Base-by-base conservation (phyloP, 2,888 invertebrate genomes). In the Mesochorus sp. region DNA sequence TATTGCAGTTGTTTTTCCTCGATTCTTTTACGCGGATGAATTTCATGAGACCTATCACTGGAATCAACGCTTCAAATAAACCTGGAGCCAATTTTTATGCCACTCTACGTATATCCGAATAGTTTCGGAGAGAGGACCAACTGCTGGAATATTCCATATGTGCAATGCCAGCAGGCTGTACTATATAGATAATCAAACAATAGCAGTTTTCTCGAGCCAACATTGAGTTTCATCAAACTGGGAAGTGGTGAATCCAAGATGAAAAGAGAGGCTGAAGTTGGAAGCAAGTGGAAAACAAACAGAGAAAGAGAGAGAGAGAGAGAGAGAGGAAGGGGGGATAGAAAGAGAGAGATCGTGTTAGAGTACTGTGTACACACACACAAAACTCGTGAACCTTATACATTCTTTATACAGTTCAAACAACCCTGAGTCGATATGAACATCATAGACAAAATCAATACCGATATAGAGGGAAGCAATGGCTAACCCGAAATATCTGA, bases 381-480 rank as follows among this genome's bases (percentile, higher is more conserved):
- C 24, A 14, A 31, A 31, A 34, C 34, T 49, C 37, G 51, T 31
- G 19, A 70, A 61, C 8, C 49, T 31, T 24, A 66, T 66, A 37
- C 37, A 79, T 79, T 75, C 39, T 74, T 74, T 61, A 66, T 74
- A 39, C 74, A 66, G 24, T 55, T 19, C 53, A 70, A 74, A 79
- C 70, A 71, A 61, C 61, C 21, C 37, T 3, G 19, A 59, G 6
- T 53, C 70, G 37, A 53, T 39, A 39, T 39, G 49, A 49, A 70
- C 31, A 31, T 28, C 10, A 24, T 26, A 66, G 37, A 59, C 42
- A 37, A 6, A 55, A 68, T 49, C 55, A 51, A 67, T 53, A 55
- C 31, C 37, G 21, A 61, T 31, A 34, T 19, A 34, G 6, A 47
- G n/a, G n/a, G 17, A 47, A 61, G 6, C 34, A 47, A 24, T 19